Conservation (phyloP, 2,888 invertebrate genomes). For the Drosophila peninsularis region DNA sequence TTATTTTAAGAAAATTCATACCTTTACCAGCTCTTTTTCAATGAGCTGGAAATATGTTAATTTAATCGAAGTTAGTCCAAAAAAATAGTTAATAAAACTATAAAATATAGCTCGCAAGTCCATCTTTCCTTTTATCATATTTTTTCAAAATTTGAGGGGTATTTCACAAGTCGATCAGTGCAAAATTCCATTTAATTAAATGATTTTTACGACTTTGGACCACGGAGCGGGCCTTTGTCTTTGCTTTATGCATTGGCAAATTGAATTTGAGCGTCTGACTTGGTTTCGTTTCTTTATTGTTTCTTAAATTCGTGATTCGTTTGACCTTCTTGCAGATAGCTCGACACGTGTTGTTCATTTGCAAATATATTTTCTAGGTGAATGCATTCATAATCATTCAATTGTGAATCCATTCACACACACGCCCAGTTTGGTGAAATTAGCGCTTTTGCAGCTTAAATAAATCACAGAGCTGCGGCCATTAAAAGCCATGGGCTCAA, state of each 20-base stretch:
- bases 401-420: constrained; percentile 4
- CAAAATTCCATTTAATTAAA: constrained; percentile 7
- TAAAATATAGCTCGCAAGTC: not conserved
- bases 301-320: constrained; percentile 38
- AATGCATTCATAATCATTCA: not conserved
- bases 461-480: constrained; percentile 54
- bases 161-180: constrained; percentile 1
- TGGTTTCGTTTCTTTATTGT: constrained; percentile 20
- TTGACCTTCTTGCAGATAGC: constrained; percentile 61
- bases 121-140: not conserved
- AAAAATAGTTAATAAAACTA: no score
- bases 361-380: constrained; percentile 26
- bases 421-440: constrained; percentile 21
- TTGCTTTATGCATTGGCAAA: constrained; percentile 36
- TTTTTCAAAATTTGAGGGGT: not conserved
- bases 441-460: constrained; percentile 14
- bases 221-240: constrained; percentile 25
- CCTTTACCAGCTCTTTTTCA: no score
- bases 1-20: no score
- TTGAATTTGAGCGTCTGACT: constrained; percentile 55
- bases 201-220: constrained; percentile 13
- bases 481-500: constrained; percentile 48
- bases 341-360: constrained; percentile 64
- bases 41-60: no score
- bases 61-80: no score